These are phyloP conservation scores for Neosalanx taihuensis DNA, from an alignment of 2,797 vertebrate genomes.

Conservation along the genomic window DNA sequence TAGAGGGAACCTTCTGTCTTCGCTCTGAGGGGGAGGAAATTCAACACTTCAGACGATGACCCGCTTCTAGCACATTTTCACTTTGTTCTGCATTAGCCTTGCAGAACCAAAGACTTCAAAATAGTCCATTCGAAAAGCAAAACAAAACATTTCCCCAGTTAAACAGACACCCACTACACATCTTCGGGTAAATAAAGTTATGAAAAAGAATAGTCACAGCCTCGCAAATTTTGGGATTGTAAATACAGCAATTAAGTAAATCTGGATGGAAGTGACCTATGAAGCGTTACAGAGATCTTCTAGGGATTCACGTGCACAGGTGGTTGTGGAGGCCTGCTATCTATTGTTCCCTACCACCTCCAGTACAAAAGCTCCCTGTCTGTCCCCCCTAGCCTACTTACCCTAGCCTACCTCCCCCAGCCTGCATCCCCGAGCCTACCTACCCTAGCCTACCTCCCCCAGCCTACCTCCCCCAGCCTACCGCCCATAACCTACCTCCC, in stretches of 20 bases:
- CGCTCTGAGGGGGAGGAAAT: not conserved
- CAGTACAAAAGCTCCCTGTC: not conserved
- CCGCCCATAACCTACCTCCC: not conserved
- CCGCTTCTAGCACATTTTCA: not conserved
- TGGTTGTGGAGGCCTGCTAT: conserved; percentile 23
- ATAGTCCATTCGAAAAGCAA: too few species aligned
- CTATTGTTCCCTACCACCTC: conserved; percentile 11
- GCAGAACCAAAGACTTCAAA: too few species aligned
- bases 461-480: not conserved
- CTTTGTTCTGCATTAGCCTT: conserved; percentile 1
- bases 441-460: not conserved
- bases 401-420: not conserved
- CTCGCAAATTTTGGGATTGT: not conserved
- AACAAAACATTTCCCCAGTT: too few species aligned
- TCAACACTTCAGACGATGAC: not conserved
- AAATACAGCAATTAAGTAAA: not conserved
- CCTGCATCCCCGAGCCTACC: not conserved
- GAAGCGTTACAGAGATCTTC: too few species aligned
- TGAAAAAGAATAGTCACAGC: too few species aligned
- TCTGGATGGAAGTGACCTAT: too few species aligned
- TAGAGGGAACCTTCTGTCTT: not conserved
- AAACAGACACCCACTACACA: too few species aligned
- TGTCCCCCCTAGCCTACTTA: not conserved
- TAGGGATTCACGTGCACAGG: conserved; percentile 39
- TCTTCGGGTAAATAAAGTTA: too few species aligned